Base-by-base conservation (phyloP, 2,113 vertebrate species). In the Spheniscus mendiculus region DNA sequence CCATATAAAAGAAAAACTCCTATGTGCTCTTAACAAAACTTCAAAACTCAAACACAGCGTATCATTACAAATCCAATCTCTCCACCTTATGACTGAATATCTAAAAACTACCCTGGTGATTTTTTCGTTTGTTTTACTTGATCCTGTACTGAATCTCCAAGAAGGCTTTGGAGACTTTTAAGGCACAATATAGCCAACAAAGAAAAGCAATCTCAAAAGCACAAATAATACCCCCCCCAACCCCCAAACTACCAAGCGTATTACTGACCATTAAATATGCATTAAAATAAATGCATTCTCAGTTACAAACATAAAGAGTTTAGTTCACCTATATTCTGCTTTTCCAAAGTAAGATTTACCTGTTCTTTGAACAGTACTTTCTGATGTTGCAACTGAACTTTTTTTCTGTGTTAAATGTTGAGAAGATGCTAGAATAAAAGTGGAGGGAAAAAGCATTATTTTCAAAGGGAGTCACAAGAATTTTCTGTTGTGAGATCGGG, bases 381-480 rank as follows among this genome's bases (percentile, higher is more conserved):
- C 98, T 97, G 97, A 88, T 94, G 97, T 77, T 96, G 98, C 95
- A 92, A 96, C 72, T 97, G 98, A 93, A 93, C 95, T 91, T 96
- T 98, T 98, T 97, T 98, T 98, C 98, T 98, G 97, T 82, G 95
- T 89, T 98, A 98, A 97, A 86, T 89, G 97, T 91, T 98, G 98
- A 96, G 98, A 98, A 82, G 98, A 95, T 38, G 96, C 98, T 98
- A 95, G 97, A 93, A 97, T 30, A 97, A 94, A 95, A 95, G 79
- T 30, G 86, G 71, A 96, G 73, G 92, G 80, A 95, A 93, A 95
- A 95, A 61, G 59, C 42, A 96, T 98, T 98, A 95, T 61, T 96
- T 97, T 91, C 87, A 94, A 91, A 97, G 63, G 70, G 72, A 98
- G 63, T 40, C 47, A 90, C 52, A 70, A 77, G n/a, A 17, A 17